Evolutionary conservation across 1,140 invertebrate species (phyloP), one percentile per base, ranked within the genome.

Genomic region (Heliothis virescens): DNA sequence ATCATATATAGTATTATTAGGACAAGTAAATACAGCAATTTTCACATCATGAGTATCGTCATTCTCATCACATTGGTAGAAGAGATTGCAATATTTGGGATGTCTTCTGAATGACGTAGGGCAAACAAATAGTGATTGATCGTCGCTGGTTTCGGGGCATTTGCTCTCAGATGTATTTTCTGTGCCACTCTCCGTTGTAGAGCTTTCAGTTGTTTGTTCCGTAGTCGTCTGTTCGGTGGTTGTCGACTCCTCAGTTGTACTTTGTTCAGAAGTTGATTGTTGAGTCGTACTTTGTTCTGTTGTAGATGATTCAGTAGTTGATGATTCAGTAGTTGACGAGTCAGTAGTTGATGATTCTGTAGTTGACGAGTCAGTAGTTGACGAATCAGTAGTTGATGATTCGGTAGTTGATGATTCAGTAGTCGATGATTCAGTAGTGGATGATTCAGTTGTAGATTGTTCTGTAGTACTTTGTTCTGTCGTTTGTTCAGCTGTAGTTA

Each of bases 41-140:
- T 97, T 97, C 7, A 97, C 92, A 81, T 98, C 96, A 86, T 96
- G 96, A 50, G 92, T 96, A 21, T 96, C 94, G 0, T 95, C 90
- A 69, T 96, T 95, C 78, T 95, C 95, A 15, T 96, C 97, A 88
- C 98, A 98, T 90, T 98, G 97, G 86, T 98, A 98, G 92, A 98
- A 98, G 57, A 97, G 90, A 88, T 98, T 97, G 86, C 98, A 98
- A 85, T 97, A 96, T 89, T 97, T 97, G 0, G 97, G 97, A 95
- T 98, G 97, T 81, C 97, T 96, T 86, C 95, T 96, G 92, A 98
- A 98, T 50, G 97, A 97, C 50, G 97, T 97, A 15, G 97, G 97
- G 88, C 97, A 98, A 4, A 97, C 96, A 62, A 97, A 95, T 7
- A 96, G 90, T 76, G 96, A 95, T 93, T 98, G 97, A 77, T 97